These are phyloP conservation scores for Chaenodraco wilsoni DNA, from an alignment of 2,797 vertebrate genomes.

Conservation along the genomic window DNA sequence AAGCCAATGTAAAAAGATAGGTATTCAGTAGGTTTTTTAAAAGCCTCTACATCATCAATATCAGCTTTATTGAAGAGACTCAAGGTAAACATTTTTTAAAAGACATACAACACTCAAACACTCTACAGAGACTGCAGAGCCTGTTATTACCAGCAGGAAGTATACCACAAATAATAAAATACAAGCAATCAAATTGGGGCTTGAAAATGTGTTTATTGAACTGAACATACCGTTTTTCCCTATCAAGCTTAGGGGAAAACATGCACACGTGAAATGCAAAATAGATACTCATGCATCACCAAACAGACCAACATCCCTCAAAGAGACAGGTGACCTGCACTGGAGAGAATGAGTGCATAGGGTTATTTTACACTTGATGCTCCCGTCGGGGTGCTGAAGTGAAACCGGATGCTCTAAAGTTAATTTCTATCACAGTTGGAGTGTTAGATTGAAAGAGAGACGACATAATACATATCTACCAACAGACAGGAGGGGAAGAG, in stretches of 20 bases:
- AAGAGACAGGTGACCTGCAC: neutral
- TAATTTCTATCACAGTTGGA: constrained; percentile 54
- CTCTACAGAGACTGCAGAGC: too few species aligned
- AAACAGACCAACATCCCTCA: constrained; percentile 9
- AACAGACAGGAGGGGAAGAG: constrained; percentile 18
- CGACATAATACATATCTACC: constrained; percentile 41
- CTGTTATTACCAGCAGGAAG: neutral
- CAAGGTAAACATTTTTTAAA: too few species aligned
- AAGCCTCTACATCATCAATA: too few species aligned
- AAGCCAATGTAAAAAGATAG: too few species aligned
- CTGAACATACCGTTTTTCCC: neutral
- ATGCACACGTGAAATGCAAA: neutral
- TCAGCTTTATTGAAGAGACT: too few species aligned
- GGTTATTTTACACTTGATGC: constrained; percentile 32
- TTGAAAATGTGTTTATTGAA: neutral
- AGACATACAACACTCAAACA: too few species aligned
- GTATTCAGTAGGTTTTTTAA: too few species aligned
- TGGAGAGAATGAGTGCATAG: neutral
- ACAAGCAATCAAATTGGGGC: neutral
- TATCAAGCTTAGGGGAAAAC: neutral
- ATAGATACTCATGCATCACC: neutral
- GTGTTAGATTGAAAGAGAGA: constrained; percentile 26
- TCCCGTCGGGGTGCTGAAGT: constrained; percentile 20
- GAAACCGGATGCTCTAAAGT: constrained; percentile 29
- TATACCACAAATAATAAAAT: neutral